Evolutionary conservation across 1,140 invertebrate genomes (phyloP).

Genomic region (Plodia interpunctella): DNA sequence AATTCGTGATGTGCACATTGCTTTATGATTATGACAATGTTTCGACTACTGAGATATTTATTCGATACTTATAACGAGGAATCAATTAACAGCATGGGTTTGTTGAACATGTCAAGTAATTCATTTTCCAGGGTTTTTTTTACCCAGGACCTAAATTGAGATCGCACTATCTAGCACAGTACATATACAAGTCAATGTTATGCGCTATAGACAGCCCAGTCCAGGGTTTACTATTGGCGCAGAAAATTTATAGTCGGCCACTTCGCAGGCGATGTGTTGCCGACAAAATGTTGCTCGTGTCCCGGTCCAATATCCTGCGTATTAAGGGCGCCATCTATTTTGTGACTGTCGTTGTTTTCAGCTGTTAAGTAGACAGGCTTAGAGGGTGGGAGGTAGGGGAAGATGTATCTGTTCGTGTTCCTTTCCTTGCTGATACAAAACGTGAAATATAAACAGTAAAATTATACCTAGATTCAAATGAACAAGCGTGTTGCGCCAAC

Average conservation of each 20-base stretch:
- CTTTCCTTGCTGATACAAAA: not conserved
- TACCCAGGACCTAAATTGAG: no score
- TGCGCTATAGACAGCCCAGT: constrained; percentile 4
- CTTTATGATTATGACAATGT: no score
- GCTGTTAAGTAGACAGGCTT: constrained; percentile 6
- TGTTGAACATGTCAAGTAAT: no score
- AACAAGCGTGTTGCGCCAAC: no score
- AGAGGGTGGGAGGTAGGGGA: no score
- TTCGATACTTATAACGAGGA: no score
- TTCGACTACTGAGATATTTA: no score
- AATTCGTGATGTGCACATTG: no score
- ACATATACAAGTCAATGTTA: not conserved
- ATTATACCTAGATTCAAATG: no score
- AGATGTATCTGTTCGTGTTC: not conserved
- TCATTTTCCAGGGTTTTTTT: no score
- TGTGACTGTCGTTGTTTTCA: constrained; percentile 10
- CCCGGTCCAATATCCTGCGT: constrained; percentile 22
- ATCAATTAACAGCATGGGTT: no score
- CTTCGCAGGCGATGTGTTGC: constrained; percentile 31
- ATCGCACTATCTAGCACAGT: not conserved
- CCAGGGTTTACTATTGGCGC: constrained; percentile 40
- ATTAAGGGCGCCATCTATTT: constrained; percentile 29
- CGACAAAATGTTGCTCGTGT: constrained; percentile 19
- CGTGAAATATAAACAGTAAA: no score
- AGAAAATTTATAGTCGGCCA: constrained; percentile 54